Evolutionary conservation across 2,888 invertebrate genomes (phyloP).

Genomic region (Dolichopus griseipennis): DNA sequence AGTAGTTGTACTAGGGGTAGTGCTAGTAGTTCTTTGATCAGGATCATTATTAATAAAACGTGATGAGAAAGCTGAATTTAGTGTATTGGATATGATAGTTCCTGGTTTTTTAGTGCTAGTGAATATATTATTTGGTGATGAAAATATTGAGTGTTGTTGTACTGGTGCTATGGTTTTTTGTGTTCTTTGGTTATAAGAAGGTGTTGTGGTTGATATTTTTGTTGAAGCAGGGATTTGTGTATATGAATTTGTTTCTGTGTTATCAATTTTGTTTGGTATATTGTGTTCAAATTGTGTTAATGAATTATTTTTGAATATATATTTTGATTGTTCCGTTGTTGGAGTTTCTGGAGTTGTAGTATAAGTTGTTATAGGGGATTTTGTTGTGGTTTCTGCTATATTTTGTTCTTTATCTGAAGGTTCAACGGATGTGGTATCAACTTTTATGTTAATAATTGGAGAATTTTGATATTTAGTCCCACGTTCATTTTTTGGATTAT

Average conservation of each 20-base stretch:
- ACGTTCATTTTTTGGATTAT: background rate
- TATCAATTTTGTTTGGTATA: background rate
- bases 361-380: background rate
- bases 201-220: background rate
- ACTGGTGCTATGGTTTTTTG: background rate
- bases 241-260: background rate
- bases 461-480: background rate
- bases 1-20: background rate
- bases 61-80: background rate
- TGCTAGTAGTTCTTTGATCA: constrained; percentile 8
- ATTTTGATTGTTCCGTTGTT: no score
- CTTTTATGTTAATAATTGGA: background rate
- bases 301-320: no score
- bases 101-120: background rate
- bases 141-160: background rate
- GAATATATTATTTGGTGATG: background rate
- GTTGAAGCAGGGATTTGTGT: background rate
- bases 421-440: background rate
- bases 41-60: background rate
- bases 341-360: no score
- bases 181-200: background rate
- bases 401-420: background rate
- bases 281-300: background rate
- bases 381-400: background rate
- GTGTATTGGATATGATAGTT: background rate